phyloP scores from a whole-genome alignment of 92 coral and sea anemone species.

The Ricordea florida region DNA sequence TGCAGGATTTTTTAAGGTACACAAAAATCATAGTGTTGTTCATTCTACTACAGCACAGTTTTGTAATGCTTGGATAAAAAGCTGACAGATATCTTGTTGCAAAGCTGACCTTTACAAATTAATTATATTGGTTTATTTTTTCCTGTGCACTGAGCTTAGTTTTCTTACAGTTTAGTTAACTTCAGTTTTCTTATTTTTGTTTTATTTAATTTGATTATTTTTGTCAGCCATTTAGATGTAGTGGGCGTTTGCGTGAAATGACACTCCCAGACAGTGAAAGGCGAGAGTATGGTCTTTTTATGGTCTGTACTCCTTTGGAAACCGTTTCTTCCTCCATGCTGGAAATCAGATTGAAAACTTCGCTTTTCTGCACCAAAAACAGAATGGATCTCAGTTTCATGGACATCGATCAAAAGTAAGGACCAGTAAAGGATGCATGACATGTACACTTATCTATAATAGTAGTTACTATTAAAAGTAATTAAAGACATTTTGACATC shows the following conservation, averaged over 20 bases:
- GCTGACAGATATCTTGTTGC: background rate
- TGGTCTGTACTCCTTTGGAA: constrained; percentile 96
- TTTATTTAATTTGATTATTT: background rate
- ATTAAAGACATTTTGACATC: background rate
- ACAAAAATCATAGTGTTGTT: too few species aligned
- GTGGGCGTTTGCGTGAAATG: constrained; percentile 95
- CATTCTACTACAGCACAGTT: too few species aligned
- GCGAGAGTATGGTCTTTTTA: constrained; percentile 82
- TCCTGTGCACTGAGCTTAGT: background rate
- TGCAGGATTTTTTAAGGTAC: constrained; percentile 99
- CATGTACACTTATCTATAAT: too few species aligned
- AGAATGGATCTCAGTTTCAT: constrained; percentile 95
- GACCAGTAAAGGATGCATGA: too few species aligned
- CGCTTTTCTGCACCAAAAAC: constrained; percentile 96
- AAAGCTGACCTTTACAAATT: background rate
- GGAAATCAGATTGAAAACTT: constrained; percentile 89
- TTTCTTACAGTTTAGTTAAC: too few species aligned
- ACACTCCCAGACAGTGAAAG: constrained; percentile 82
- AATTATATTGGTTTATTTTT: background rate
- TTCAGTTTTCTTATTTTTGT: background rate
- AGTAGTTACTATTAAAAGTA: too few species aligned
- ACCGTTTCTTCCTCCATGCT: constrained; percentile 87
- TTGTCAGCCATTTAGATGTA: constrained; percentile 95
- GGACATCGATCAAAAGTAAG: constrained; percentile 99
- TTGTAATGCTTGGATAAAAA: background rate